Conservation (phyloP, 35 echinoderm and acorn worm species). For the Ptychodera flava region DNA sequence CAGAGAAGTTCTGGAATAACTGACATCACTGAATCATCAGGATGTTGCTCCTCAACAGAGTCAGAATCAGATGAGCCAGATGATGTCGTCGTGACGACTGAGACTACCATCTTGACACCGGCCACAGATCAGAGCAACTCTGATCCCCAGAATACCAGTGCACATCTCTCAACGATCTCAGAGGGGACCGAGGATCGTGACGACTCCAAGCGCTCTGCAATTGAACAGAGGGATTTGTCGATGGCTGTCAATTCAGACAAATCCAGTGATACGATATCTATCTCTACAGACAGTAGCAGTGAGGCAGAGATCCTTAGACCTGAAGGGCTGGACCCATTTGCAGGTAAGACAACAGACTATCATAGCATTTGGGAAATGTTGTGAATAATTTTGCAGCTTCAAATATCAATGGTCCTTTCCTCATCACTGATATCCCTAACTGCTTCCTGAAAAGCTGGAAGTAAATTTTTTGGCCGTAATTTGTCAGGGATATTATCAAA, state of each 20-base stretch:
- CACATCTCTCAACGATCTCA: not conserved
- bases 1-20: not conserved
- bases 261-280: not conserved
- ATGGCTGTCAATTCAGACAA: not conserved
- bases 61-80: not conserved
- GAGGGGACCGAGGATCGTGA: not conserved
- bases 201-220: not conserved
- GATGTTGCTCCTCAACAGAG: not conserved
- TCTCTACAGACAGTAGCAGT: conserved; percentile 20
- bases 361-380: too few relatives aligned
- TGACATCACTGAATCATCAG: not conserved
- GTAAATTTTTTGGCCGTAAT: too few relatives aligned
- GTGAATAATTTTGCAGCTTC: too few relatives aligned
- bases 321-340: conserved; percentile 73
- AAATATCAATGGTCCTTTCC: too few relatives aligned
- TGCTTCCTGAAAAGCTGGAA: too few relatives aligned
- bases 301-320: conserved; percentile 61
- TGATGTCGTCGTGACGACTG: not conserved
- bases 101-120: not conserved
- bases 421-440: too few relatives aligned
- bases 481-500: too few relatives aligned
- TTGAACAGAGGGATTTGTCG: not conserved
- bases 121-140: too few relatives aligned
- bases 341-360: conserved; percentile 42
- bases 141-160: not conserved